Evolutionary conservation across 2,113 vertebrate species (phyloP).

Genomic region (Balaeniceps rex): DNA sequence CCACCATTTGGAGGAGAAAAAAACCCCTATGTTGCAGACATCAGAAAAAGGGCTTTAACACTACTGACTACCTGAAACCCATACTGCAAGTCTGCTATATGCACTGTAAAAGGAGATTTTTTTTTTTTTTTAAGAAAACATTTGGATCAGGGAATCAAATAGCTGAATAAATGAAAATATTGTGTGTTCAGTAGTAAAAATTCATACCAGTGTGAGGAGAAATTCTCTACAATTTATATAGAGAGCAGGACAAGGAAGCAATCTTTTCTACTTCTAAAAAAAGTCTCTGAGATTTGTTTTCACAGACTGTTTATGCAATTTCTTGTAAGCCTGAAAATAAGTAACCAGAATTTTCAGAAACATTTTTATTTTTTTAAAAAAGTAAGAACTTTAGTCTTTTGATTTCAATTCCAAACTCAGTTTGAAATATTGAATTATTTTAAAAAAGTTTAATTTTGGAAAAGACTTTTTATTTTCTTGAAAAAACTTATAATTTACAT

Average conservation of each 20-base stretch:
- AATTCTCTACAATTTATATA: background rate
- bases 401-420: background rate
- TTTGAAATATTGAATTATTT: background rate
- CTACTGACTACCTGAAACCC: background rate
- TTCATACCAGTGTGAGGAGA: background rate
- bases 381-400: background rate
- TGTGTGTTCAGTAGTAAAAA: background rate
- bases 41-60: background rate
- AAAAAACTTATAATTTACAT: background rate
- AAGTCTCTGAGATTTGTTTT: background rate
- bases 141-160: background rate
- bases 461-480: background rate
- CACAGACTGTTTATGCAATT: background rate
- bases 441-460: background rate
- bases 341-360: background rate
- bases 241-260: background rate
- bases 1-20: background rate
- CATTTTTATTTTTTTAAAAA: background rate
- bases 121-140: background rate
- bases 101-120: background rate
- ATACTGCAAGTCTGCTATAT: background rate
- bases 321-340: background rate
- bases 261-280: background rate
- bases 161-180: background rate
- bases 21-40: background rate